Percentiles rank a stretch among this genome's conserved stretches.
These are phyloP conservation scores for Lutjanus argentimaculatus DNA, from an alignment of 2,797 vertebrate genomes.

Conservation along the genomic window DNA sequence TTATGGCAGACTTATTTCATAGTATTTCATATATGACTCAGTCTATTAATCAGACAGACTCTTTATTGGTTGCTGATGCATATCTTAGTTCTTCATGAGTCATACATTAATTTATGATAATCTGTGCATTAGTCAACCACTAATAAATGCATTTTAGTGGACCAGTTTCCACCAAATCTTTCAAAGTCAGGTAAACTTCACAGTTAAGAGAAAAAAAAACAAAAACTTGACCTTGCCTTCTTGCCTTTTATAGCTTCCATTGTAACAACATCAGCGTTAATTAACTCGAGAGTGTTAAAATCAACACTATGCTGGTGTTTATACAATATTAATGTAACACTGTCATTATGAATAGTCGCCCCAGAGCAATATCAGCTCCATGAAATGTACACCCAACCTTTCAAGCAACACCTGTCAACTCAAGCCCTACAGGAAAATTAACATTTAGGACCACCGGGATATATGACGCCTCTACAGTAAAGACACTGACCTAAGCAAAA, in stretches of 20 bases:
- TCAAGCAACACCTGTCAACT: constrained; percentile 54
- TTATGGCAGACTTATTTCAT: too few species aligned
- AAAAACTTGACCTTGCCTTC: neutral
- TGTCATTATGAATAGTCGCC: constrained; percentile 14
- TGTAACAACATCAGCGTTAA: constrained; percentile 28
- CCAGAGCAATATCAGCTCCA: constrained; percentile 26
- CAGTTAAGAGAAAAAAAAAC: neutral
- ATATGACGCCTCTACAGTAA: constrained; percentile 1
- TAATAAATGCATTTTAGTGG: too few species aligned
- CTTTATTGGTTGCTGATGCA: too few species aligned
- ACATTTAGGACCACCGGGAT: neutral
- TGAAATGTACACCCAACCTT: constrained; percentile 34
- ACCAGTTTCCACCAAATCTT: neutral
- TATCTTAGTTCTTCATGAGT: too few species aligned
- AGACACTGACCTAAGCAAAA: constrained; percentile 2
- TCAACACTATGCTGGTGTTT: constrained; percentile 32
- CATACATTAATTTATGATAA: too few species aligned
- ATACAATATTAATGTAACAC: constrained; percentile 41
- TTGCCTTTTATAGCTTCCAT: neutral
- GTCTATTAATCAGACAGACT: too few species aligned
- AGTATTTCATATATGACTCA: too few species aligned
- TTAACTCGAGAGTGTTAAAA: constrained; percentile 50
- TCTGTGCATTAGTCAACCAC: too few species aligned
- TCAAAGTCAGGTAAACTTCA: neutral
- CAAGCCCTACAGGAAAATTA: constrained; percentile 20